phyloP scores from a whole-genome alignment of 1,140 invertebrate genomes.

The Sycophila sp. region DNA sequence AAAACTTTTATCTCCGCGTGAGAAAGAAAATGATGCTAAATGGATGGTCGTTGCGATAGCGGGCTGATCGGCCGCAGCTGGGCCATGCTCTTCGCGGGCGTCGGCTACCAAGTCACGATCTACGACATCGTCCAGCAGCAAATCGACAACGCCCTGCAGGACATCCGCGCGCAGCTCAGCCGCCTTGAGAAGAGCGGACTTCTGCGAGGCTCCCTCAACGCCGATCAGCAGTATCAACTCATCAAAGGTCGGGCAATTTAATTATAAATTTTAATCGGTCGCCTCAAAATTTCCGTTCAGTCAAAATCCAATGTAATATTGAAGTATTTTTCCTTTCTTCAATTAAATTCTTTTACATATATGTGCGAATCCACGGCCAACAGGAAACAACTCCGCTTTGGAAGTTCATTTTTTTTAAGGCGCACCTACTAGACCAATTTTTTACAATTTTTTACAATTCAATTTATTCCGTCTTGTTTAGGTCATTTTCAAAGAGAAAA shows the following conservation, averaged over 20 bases:
- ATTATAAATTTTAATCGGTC: too few species aligned
- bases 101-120: conserved; percentile 85
- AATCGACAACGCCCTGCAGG: conserved; percentile 76
- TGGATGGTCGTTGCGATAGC: conserved; percentile 66
- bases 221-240: conserved; percentile 78
- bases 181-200: conserved; percentile 76
- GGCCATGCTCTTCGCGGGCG: conserved; percentile 95
- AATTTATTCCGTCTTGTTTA: too few species aligned
- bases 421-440: too few species aligned
- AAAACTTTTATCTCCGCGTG: neutral
- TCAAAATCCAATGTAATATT: too few species aligned
- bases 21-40: neutral
- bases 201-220: conserved; percentile 78
- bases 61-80: conserved; percentile 94
- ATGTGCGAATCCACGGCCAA: too few species aligned
- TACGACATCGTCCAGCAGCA: conserved; percentile 85
- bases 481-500: too few species aligned
- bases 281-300: too few species aligned
- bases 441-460: too few species aligned
- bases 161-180: conserved; percentile 79
- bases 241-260: conserved; percentile 86
- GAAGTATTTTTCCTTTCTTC: too few species aligned
- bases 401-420: too few species aligned
- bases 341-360: too few species aligned
- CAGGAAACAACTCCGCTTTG: too few species aligned